These are phyloP conservation scores for Pseudocheirus occidentalis DNA, from an alignment of 2,797 vertebrate species.

Conservation along the genomic window DNA sequence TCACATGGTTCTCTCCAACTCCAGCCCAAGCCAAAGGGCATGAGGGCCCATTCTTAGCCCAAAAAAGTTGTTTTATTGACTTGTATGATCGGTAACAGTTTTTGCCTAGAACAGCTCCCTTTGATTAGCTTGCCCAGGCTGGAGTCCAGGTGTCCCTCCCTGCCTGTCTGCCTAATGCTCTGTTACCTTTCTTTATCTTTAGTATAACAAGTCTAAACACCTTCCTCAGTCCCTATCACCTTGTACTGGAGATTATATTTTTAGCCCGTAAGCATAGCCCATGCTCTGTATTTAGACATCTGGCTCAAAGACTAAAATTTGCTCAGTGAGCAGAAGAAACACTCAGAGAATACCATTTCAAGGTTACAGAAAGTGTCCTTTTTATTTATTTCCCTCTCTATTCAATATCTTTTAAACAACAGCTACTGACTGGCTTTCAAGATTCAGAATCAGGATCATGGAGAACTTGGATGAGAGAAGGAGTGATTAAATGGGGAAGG, in stretches of 20 bases:
- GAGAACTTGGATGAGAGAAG: slow-evolving; percentile 54
- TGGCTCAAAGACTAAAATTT: slow-evolving; percentile 78
- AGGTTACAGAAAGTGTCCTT: slow-evolving; percentile 73
- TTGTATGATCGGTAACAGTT: slow-evolving; percentile 61
- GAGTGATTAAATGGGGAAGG: slow-evolving; percentile 71
- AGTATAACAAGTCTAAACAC: slow-evolving; percentile 67
- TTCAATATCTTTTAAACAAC: slow-evolving; percentile 74
- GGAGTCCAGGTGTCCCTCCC: slow-evolving; percentile 48
- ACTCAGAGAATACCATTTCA: slow-evolving; percentile 76
- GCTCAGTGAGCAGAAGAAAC: slow-evolving; percentile 74
- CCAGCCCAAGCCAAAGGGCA: background rate
- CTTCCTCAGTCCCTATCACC: slow-evolving; percentile 69
- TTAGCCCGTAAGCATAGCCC: slow-evolving; percentile 77
- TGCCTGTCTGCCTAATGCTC: slow-evolving; percentile 57
- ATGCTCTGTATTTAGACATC: slow-evolving; percentile 74
- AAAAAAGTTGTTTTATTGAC: slow-evolving; percentile 7
- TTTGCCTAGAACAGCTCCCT: slow-evolving; percentile 59
- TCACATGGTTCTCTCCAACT: background rate
- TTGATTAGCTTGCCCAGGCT: slow-evolving; percentile 54
- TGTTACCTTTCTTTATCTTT: slow-evolving; percentile 64
- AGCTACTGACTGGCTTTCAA: slow-evolving; percentile 65
- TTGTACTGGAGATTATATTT: slow-evolving; percentile 71
- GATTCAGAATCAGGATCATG: slow-evolving; percentile 64
- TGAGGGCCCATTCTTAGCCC: background rate
- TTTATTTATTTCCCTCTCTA: slow-evolving; percentile 64